Evolutionary conservation across 1,140 invertebrate genomes (phyloP).

Genomic region (Bombus ignitus): DNA sequence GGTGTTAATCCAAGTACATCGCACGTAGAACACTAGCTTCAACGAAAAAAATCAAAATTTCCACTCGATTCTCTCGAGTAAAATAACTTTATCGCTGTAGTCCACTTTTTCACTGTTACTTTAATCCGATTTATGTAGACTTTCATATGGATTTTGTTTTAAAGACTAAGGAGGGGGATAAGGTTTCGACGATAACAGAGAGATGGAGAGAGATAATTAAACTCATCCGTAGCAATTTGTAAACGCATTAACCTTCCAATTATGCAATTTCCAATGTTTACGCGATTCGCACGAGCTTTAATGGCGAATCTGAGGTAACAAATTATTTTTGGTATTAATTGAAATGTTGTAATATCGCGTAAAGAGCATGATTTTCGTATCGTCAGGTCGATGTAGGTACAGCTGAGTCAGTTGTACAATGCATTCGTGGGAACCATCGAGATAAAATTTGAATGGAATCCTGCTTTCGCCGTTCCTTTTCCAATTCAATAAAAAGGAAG

Average conservation of each 20-base stretch:
- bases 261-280: background rate
- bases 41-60: background rate
- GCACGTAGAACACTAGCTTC: too few species aligned
- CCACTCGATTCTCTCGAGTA: background rate
- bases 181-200: background rate
- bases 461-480: background rate
- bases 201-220: background rate
- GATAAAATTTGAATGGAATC: background rate
- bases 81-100: background rate
- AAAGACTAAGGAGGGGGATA: background rate
- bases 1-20: background rate
- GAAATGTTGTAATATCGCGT: background rate
- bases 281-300: background rate
- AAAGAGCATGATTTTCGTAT: background rate
- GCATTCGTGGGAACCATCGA: background rate
- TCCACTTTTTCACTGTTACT: background rate
- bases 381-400: background rate
- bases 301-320: background rate
- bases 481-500: background rate
- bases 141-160: background rate
- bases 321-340: slow-evolving; percentile 7
- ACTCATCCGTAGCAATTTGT: background rate
- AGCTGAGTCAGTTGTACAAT: too few species aligned
- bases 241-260: background rate
- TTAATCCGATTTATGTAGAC: background rate